A percentile compares a stretch with the other conserved stretches of the same genome.
Conservation (phyloP, 2,113 vertebrate species). For the Candoia aspera region DNA sequence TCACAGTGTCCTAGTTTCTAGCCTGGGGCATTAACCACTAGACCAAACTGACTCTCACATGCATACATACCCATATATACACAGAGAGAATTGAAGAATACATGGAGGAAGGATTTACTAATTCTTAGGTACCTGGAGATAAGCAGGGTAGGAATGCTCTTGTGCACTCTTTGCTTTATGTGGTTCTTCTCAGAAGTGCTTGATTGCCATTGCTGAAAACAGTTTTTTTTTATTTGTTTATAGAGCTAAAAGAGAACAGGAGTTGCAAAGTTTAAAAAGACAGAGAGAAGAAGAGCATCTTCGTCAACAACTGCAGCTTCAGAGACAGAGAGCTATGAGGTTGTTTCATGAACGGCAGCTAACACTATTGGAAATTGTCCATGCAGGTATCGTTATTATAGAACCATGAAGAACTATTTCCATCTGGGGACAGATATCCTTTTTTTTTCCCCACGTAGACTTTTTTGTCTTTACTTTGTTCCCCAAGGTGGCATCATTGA, state of each 20-base stretch:
- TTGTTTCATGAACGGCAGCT: conserved; percentile 86
- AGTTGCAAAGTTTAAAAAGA: conserved; percentile 73
- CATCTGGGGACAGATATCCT: not conserved
- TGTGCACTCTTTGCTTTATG: not conserved
- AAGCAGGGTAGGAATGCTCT: not conserved
- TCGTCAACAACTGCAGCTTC: conserved; percentile 78
- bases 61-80: not conserved
- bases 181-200: not conserved
- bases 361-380: conserved; percentile 84
- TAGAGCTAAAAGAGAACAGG: conserved; percentile 79
- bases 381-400: conserved; percentile 78
- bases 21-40: not conserved
- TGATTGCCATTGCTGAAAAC: not conserved
- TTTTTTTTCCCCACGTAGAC: conserved; percentile 10
- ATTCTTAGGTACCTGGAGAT: not conserved
- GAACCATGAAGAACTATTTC: conserved; percentile 18
- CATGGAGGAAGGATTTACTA: not conserved
- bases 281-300: conserved; percentile 81
- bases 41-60: not conserved
- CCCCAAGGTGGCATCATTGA: conserved; percentile 26
- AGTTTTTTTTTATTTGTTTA: conserved; percentile 41
- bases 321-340: conserved; percentile 86
- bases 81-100: no score
- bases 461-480: conserved; percentile 7
- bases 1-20: not conserved